Evolutionary conservation across 2,888 invertebrate species (phyloP), one percentile per base, ranked within the genome.

Genomic region (Tholera decimalis): DNA sequence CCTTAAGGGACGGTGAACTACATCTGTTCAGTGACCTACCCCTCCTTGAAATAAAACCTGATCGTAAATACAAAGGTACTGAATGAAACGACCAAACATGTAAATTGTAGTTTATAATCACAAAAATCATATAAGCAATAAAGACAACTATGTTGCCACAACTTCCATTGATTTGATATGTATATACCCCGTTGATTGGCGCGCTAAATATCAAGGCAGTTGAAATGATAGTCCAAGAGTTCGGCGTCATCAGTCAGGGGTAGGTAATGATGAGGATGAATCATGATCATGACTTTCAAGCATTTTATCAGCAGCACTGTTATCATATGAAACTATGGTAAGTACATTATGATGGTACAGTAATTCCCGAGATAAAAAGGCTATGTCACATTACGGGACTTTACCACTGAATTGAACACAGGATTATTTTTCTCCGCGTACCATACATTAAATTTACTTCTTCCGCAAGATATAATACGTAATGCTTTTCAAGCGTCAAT

Each of bases 81-180:
- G 1, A 66, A 24, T 56, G 8, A 49, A 58, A 71, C 30, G 0
- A 47, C 18, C 28, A 11, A 44, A 20, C 4, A 20, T 37, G 28
- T 15, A 35, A 37, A 51, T 43, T 41, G 8, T 66, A 68, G n/a
- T 47, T 68, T 64, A 57, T 22, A 46, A 64, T 69, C 57, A 64
- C 46, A 64, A 63, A 58, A 61, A 50, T 51, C 37, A 67, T 37
- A 33, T 18, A 47, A 61, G 51, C 51, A 22, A 39, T 54, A 41
- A 4, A 59, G 0, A 8, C 53, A 53, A 26, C 11, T 49, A 28
- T 9, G n/a, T 24, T 24, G 6, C 2, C n/a, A n/a, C 20, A 35
- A 41, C 43, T 9, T 9, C 15, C 8, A 20, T 30, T 24, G 0
- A 13, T 30, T 54, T 37, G 20, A 41, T 61, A 46, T 35, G 20